These are phyloP conservation scores for Ia io DNA, from an alignment of 2,113 vertebrate genomes.

Conservation along the genomic window DNA sequence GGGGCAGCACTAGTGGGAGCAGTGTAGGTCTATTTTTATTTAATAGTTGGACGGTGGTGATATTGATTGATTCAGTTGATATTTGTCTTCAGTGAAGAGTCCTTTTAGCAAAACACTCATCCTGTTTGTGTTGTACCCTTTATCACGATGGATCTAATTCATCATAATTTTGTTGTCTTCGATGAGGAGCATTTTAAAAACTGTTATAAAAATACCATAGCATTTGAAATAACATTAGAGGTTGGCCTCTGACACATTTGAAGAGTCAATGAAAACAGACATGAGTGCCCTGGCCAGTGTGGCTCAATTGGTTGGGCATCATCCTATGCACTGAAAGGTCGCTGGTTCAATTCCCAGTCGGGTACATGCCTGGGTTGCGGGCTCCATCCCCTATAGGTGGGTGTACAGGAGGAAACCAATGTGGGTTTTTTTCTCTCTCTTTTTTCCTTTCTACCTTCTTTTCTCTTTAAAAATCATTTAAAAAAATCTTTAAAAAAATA, in stretches of 20 bases:
- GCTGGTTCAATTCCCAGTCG: not conserved
- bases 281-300: not conserved
- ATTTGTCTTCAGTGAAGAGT: constrained; percentile 32
- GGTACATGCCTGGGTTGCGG: not conserved
- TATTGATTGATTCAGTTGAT: not conserved
- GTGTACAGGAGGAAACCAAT: not conserved
- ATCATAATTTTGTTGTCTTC: not conserved
- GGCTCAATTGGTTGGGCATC: not conserved
- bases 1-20: not conserved
- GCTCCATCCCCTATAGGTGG: not conserved
- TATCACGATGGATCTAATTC: not conserved
- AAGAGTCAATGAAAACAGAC: not conserved
- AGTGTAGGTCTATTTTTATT: constrained; percentile 9
- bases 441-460: not conserved
- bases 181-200: constrained; percentile 13
- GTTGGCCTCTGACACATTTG: not conserved
- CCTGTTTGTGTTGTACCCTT: constrained; percentile 25
- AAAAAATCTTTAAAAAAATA: not conserved
- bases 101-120: constrained; percentile 4
- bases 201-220: not conserved
- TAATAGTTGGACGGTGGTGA: not conserved
- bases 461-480: not conserved
- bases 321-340: not conserved
- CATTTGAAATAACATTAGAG: constrained; percentile 3
- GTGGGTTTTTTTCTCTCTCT: no score